Evolutionary conservation across 2,113 vertebrate species (phyloP), one percentile per base, ranked within the genome.

Genomic region (Lepisosteus oculatus): DNA sequence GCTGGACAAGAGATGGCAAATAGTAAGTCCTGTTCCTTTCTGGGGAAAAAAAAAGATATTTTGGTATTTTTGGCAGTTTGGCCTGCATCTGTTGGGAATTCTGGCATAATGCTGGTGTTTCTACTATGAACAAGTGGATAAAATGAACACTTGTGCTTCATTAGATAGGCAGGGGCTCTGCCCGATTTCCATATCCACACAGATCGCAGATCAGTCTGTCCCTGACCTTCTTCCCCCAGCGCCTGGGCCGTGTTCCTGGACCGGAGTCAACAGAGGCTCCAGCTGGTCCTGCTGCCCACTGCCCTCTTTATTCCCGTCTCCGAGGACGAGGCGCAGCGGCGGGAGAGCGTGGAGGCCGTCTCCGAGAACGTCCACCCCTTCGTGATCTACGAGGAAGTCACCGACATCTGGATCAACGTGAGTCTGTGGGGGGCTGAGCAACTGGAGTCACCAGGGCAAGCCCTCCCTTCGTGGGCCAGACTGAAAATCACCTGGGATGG

Each of bases 331-430:
- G 90, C 90, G 54, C 90, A 93, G 78, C 93, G 94, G 69, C 83
- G 82, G 69, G 93, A 95, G 78, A 87, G 89, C 51, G 87, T 95
- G 80, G 92, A 92, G 78, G 88, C 92, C 0, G 84, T 98, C 72
- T 93, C 95, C 67, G 88, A 80, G 75, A 84, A 88, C 1, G 79
- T 89, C 61, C 96, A 97, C 83, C 97, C 97, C 0, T 91, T 93
- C 66, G 80, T 99, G 17, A 91, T 99, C 73, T 98, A 99, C 2
- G 95, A 98, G 81, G 97, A 99, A 84, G 91, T 91, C 84, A 98
- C 96, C 0, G 93, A 95, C 3, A 90, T 98, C 83, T 99, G 97
- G 97, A 97, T 99, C 84, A 99, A 99, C 11, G 97, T 98, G 88
- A 89, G 87, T 14, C 13, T 3, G 59, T 72, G 0, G 0, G 71